Evolutionary conservation across 2,113 vertebrate species (phyloP).

Genomic region (Mus spicilegus): DNA sequence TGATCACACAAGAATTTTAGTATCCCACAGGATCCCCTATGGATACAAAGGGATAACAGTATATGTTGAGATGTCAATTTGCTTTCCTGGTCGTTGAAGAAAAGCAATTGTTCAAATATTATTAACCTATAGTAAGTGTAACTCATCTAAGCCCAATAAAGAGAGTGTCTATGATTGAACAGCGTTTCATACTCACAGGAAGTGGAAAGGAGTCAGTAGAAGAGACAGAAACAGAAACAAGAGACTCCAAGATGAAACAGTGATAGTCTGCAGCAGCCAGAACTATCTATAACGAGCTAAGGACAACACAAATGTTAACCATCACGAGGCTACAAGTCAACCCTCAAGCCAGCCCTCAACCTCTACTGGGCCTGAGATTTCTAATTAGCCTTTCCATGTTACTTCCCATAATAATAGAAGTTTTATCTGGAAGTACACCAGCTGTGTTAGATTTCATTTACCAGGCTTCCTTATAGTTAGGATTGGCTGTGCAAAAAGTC

Average conservation of each 20-base stretch:
- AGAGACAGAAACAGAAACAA: background rate
- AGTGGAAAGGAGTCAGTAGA: background rate
- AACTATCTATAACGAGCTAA: background rate
- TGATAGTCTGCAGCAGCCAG: background rate
- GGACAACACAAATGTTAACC: background rate
- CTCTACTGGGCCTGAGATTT: background rate
- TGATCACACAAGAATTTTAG: background rate
- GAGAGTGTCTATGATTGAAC: background rate
- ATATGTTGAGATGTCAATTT: background rate
- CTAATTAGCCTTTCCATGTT: background rate
- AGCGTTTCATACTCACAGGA: background rate
- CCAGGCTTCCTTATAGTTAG: conserved; percentile 5
- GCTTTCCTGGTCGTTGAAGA: background rate
- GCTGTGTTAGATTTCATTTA: background rate
- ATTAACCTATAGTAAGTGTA: background rate
- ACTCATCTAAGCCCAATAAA: background rate
- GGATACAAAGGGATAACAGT: background rate
- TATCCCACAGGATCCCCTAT: background rate
- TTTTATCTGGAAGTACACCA: background rate
- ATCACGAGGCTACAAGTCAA: background rate
- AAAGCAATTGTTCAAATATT: conserved; percentile 15
- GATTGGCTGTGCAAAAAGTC: background rate
- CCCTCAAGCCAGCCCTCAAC: background rate
- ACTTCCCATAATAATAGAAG: background rate
- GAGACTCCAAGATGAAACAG: background rate